Base-by-base conservation (phyloP, 2,888 invertebrate genomes). In the Andricus curvator region DNA sequence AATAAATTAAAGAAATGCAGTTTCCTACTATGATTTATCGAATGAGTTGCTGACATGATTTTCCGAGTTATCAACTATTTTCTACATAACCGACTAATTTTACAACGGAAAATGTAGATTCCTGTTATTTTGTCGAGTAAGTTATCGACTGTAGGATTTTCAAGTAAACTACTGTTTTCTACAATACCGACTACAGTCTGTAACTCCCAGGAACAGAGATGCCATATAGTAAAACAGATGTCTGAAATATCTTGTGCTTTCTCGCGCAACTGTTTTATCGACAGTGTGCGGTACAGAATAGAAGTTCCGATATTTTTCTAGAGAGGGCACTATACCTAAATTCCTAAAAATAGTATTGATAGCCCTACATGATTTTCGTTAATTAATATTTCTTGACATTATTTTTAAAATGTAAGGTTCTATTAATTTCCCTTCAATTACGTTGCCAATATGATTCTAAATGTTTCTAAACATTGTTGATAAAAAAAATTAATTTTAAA, bases 321-420 rank as follows among this genome's bases (percentile, higher is more conserved):
- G 9, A 44, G 68, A 70, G 15, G 41, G 48, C 68, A 48, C 17
- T n/a, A 22, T 48, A 15, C 15, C 4, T 8, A 15, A 25, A 68
- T 22, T 44, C 68, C 25, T 6, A 17, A 48, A 68, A 68, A 68
- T 68, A 44, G 25, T 68, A 68, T 67, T 67, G 67, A 68, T 68
- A 17, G 20, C 20, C 11, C 20, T 37, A 9, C n/a, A 51, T 20
- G 37, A 48, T 44, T 41, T 9, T 37, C 1, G 37, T 37, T 1
- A 37, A 37, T 9, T 8, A 37, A 37, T 41, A 41, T 33, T 33
- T 33, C 33, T 6, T 33, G 6, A 41, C 1, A 41, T 41, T 41
- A 9, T 41, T 41, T 41, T 11, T 11, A 9, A 41, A 41, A 41
- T 41, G 8, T 41, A 11, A 41, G 11, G 11, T 41, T 41, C 11